Evolutionary conservation across 2,113 vertebrate species (phyloP).

Genomic region (Phylloscopus whistleri): DNA sequence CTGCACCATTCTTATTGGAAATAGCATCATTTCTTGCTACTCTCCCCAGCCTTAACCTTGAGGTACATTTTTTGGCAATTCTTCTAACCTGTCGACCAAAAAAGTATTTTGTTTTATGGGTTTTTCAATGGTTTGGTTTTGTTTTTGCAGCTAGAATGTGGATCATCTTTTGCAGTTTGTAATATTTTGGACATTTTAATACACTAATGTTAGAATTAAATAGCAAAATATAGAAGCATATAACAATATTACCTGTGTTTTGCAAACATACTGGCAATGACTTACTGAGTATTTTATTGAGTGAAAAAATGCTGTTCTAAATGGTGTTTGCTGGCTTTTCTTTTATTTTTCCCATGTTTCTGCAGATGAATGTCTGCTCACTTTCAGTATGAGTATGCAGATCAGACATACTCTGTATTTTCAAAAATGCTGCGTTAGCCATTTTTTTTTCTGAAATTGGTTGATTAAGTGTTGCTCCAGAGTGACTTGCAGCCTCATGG

Average conservation of each 20-base stretch:
- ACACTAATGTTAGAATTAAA: neutral
- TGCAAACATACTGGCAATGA: neutral
- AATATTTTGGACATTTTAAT: neutral
- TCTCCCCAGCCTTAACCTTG: neutral
- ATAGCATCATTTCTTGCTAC: neutral
- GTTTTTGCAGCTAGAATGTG: neutral
- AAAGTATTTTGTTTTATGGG: neutral
- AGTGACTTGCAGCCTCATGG: neutral
- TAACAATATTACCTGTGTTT: rapidly evolving
- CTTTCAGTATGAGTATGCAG: neutral
- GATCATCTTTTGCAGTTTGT: neutral
- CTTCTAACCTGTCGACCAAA: neutral
- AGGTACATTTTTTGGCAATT: neutral
- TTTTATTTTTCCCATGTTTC: neutral
- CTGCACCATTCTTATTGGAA: slow-evolving; percentile 2
- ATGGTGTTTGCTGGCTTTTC: neutral
- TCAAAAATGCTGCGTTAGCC: neutral
- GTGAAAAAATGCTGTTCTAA: neutral
- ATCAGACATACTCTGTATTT: neutral
- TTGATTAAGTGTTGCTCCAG: neutral
- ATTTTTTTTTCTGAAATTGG: neutral
- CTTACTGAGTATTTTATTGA: neutral
- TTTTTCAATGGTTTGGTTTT: neutral
- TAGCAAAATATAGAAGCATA: neutral
- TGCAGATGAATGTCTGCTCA: neutral